Base-by-base conservation (phyloP, 2,888 invertebrate species). In the Altica lythri region DNA sequence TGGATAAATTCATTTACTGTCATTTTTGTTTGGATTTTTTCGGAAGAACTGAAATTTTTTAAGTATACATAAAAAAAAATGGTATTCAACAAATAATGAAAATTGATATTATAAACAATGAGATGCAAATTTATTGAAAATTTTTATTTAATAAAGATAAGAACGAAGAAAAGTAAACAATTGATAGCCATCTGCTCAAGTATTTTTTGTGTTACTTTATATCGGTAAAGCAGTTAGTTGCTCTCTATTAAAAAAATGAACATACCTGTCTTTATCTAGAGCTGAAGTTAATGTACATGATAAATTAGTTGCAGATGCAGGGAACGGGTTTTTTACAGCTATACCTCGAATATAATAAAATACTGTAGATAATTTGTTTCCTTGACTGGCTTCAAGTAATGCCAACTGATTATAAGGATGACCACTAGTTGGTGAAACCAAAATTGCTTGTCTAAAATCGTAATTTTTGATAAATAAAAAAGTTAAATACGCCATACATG, bases 331-430 rank as follows among this genome's bases (percentile, higher is more conserved):
- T 68, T 88, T 85, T 45, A 92, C 90, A 6, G 90, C 84, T 63
- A 92, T 83, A 61, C 90, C 89, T 60, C 92, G 82, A 54, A 90
- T 86, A 77, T 93, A 92, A 79, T 90, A 90, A 79, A 91, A 93
- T 49, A 92, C 87, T 2, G 91, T 90, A 46, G 88, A 86, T 58
- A 94, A 80, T 67, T 88, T 86, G 70, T 92, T 86, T 12, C 89
- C 89, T 61, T 89, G 84, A 25, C 89, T 88, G 63, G 90, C 89
- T 74, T 90, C 88, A 60, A 94, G 79, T 38, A 93, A 80, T 44
- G 92, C 89, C 69, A 93, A 79, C 78, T 94, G 92, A 77, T 94
- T 93, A 77, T 92, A 94, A 0, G 93, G 92, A 75, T 93, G 93
- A 3, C 93, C 93, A 57, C 86, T 88, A 63, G 84, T 84, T 48